Base-by-base conservation (phyloP, 2,888 invertebrate genomes). In the Cheilosia urbana region DNA sequence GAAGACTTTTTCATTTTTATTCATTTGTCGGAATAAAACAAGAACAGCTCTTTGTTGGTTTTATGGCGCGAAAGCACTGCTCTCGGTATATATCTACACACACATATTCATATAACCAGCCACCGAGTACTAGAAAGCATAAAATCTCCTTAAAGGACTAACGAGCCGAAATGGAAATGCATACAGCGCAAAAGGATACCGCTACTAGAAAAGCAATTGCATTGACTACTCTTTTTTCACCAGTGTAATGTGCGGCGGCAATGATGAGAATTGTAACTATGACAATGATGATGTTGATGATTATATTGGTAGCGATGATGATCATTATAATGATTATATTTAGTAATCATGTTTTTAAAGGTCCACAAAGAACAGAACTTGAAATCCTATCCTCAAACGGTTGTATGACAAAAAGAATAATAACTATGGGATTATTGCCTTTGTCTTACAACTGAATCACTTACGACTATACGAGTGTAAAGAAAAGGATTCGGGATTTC, bases 161-260 rank as follows among this genome's bases (percentile, higher is more conserved):
- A 83, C 83, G 68, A 78, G 83, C 78, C 83, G 78, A 83, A 83
- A 72, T 83, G 62, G 66, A 83, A 82, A 62, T 78, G 78, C 71
- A 82, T 78, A 55, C 77, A 66, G 78, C 55, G 78, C 55, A 57
- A 78, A 83, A 62, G 55, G 83, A 49, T 65, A 30, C 71, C 24
- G 27, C 49, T 21, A 13, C 51, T 49, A 34, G n/a, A 11, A 45
- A 37, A 63, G 40, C 62, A 42, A 69, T 30, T 81, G 76, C 76
- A 81, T 69, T 76, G 63, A 76, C 63, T 81, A 49, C 49, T n/a
- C 63, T 19, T 24, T 19, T 65, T 62, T 45, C 30, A 51, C 5
- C 5, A 24, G 37, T 73, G 51, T 5, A 24, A 45, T 73, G 51
- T 53, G 21, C 24, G 11, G 17, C 5, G 11, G 19, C 19, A 58